phyloP scores from a whole-genome alignment of 2,888 invertebrate species.

The Holacanthella duospinosa region DNA sequence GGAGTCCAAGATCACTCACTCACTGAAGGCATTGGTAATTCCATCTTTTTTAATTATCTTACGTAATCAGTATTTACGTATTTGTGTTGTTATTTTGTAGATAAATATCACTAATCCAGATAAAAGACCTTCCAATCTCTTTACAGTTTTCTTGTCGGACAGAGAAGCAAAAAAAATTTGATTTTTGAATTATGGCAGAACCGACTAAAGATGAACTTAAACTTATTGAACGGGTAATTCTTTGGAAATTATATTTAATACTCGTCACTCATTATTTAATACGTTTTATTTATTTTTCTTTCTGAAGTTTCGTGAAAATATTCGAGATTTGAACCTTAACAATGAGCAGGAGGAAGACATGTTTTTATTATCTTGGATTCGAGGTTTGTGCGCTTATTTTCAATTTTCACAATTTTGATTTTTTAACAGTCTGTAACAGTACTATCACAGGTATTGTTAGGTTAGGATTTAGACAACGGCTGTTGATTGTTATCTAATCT shows the following conservation, averaged over 20 bases:
- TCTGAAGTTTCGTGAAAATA: conserved; percentile 7
- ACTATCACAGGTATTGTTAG: too few relatives aligned
- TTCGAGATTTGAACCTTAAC: not conserved
- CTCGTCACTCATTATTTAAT: not conserved
- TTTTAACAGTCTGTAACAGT: too few relatives aligned
- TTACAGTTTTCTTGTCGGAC: not conserved
- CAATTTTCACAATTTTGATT: not conserved
- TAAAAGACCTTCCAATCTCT: not conserved
- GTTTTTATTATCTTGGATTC: conserved; percentile 5
- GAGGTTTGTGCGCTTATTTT: not conserved
- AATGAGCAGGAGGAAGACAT: not conserved
- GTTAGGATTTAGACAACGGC: too few relatives aligned
- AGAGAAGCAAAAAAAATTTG: too few relatives aligned
- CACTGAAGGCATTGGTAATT: too few relatives aligned
- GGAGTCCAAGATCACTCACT: too few relatives aligned
- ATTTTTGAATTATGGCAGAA: not conserved
- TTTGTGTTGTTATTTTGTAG: not conserved
- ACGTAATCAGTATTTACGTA: not conserved
- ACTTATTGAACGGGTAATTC: not conserved
- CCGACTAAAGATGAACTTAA: not conserved
- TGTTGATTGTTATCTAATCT: too few relatives aligned
- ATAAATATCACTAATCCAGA: not conserved
- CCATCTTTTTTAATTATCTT: too few relatives aligned
- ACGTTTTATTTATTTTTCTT: not conserved
- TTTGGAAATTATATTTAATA: not conserved